These are phyloP conservation scores for Glareola pratincola DNA, from an alignment of 2,113 vertebrate species.

Conservation along the genomic window DNA sequence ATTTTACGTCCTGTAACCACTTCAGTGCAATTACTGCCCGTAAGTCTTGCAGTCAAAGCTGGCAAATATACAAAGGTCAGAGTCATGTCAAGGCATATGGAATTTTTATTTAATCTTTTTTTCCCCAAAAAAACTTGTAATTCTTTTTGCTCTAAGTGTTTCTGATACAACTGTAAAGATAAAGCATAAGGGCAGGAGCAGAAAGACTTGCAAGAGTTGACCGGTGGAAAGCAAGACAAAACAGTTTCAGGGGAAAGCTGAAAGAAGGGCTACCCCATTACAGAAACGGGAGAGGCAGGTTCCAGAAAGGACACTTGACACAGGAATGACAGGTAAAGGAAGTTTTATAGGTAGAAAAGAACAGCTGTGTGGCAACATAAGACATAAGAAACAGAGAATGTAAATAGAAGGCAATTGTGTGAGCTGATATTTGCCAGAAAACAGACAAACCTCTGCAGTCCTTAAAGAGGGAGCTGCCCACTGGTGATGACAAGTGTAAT, in stretches of 20 bases:
- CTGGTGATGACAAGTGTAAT: background rate
- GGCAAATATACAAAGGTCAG: background rate
- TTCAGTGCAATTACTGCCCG: background rate
- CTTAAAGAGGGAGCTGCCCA: background rate
- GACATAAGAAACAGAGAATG: background rate
- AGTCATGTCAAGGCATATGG: background rate
- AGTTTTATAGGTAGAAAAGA: background rate
- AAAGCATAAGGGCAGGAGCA: background rate
- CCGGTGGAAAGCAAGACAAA: background rate
- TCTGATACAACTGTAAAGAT: background rate
- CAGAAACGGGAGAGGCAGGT: background rate
- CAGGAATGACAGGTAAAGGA: background rate
- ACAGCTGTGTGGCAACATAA: background rate
- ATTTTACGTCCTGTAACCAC: background rate
- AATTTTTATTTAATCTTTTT: background rate
- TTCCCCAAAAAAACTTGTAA: rapidly evolving
- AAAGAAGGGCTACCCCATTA: background rate
- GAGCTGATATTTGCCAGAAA: background rate
- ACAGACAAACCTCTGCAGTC: background rate
- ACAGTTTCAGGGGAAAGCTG: background rate
- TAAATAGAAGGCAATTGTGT: background rate
- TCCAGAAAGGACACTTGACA: background rate
- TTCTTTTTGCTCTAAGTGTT: background rate
- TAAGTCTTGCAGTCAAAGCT: background rate
- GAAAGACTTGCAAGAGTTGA: background rate